phyloP scores from a whole-genome alignment of 2,888 invertebrate genomes.

The Leptodirus hochenwartii region DNA sequence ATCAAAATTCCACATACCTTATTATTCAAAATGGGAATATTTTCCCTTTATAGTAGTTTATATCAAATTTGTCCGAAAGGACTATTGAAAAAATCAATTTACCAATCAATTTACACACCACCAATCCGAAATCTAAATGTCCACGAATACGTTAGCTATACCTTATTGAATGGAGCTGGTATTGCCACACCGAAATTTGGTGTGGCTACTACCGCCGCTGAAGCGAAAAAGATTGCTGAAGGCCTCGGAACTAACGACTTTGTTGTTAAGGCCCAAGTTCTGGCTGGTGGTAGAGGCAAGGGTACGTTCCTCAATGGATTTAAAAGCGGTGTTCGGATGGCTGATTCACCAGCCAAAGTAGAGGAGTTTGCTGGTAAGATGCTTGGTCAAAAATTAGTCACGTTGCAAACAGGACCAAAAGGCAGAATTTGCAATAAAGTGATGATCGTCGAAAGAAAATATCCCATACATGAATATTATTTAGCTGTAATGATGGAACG shows the following conservation, averaged over 20 bases:
- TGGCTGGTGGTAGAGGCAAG: slow-evolving; percentile 86
- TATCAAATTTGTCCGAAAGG: too few species aligned
- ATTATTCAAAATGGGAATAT: too few species aligned
- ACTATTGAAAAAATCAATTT: too few species aligned
- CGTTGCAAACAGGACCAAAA: slow-evolving; percentile 86
- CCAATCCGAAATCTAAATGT: slow-evolving; percentile 63
- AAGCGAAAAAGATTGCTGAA: slow-evolving; percentile 55
- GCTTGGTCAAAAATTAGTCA: slow-evolving; percentile 76
- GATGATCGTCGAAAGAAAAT: slow-evolving; percentile 92
- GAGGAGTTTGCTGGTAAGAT: slow-evolving; percentile 64
- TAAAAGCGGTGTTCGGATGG: slow-evolving; percentile 80
- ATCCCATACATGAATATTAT: slow-evolving; percentile 89
- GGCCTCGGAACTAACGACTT: slow-evolving; percentile 62
- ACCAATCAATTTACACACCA: too few species aligned
- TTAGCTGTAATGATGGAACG: slow-evolving; percentile 92
- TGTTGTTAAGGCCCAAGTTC: slow-evolving; percentile 75
- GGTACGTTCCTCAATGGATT: slow-evolving; percentile 79
- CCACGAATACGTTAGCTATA: slow-evolving; percentile 80
- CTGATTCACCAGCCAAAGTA: slow-evolving; percentile 61
- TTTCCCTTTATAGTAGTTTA: too few species aligned
- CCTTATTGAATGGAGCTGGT: slow-evolving; percentile 55
- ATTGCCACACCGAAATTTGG: slow-evolving; percentile 76
- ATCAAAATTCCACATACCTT: too few species aligned
- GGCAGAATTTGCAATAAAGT: slow-evolving; percentile 84
- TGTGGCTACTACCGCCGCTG: slow-evolving; percentile 58